These are phyloP conservation scores for Scomber scombrus DNA, from an alignment of 2,113 vertebrate genomes.

Conservation along the genomic window DNA sequence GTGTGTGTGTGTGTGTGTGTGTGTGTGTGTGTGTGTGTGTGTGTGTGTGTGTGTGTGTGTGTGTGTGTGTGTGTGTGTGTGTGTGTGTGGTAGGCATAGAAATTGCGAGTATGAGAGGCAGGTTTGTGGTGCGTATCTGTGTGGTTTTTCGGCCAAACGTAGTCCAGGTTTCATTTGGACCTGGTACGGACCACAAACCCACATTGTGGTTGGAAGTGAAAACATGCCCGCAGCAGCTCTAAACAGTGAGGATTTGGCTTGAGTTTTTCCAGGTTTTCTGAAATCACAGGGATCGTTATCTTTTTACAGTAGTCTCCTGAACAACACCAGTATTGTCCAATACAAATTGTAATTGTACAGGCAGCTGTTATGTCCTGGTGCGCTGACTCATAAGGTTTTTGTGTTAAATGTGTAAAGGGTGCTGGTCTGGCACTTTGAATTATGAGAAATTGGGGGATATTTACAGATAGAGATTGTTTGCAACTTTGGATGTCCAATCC, in stretches of 20 bases:
- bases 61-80: constrained; percentile 25
- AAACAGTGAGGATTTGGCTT: constrained; percentile 42
- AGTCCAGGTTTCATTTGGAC: constrained; percentile 53
- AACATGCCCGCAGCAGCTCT: constrained; percentile 55
- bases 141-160: constrained; percentile 53
- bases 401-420: not conserved
- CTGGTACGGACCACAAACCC: constrained; percentile 52
- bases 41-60: not conserved
- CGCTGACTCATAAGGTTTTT: too few relatives aligned
- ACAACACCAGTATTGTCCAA: constrained; percentile 6
- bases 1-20: constrained; percentile 9
- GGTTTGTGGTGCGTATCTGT: constrained; percentile 30
- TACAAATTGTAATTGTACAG: constrained; percentile 19
- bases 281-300: constrained; percentile 43
- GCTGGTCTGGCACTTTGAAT: not conserved
- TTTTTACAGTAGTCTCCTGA: constrained; percentile 22
- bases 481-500: constrained; percentile 20
- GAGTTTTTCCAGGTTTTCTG: constrained; percentile 39
- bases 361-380: not conserved
- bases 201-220: constrained; percentile 60
- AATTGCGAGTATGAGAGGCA: constrained; percentile 6
- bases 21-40: constrained; percentile 33
- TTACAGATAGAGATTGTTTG: constrained; percentile 18
- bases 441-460: constrained; percentile 14
- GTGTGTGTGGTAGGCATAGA: constrained; percentile 27